Conservation (phyloP, 2,888 invertebrate genomes). For the Autographa gamma region DNA sequence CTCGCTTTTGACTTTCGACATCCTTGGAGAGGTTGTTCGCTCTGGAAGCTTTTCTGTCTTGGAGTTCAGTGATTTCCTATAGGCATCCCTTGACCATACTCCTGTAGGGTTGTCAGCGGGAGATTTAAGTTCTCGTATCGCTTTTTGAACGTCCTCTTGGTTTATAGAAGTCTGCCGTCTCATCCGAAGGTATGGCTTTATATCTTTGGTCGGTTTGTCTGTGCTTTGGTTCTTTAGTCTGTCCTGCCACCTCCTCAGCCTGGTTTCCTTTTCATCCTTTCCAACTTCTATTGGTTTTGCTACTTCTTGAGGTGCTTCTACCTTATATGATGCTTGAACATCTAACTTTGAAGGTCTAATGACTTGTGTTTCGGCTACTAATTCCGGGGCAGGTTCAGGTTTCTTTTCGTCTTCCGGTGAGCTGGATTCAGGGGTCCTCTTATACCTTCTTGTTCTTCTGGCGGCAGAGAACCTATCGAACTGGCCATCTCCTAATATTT, state of each 20-base stretch:
- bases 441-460: conserved; percentile 94
- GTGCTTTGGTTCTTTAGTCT: conserved; percentile 89
- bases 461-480: conserved; percentile 96
- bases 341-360: conserved; percentile 86
- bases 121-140: conserved; percentile 90
- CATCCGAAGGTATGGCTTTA: conserved; percentile 84
- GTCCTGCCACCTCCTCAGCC: conserved; percentile 92
- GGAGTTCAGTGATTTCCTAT: conserved; percentile 76
- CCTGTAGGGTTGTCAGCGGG: conserved; percentile 90
- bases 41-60: conserved; percentile 75
- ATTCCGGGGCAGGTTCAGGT: conserved; percentile 77
- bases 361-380: conserved; percentile 88
- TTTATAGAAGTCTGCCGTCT: conserved; percentile 92
- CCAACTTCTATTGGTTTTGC: conserved; percentile 77
- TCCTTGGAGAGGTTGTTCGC: conserved; percentile 83
- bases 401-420: conserved; percentile 89
- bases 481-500: conserved; percentile 92
- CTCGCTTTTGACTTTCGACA: conserved; percentile 88
- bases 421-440: conserved; percentile 90
- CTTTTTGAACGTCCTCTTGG: conserved; percentile 92
- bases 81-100: conserved; percentile 88
- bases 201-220: conserved; percentile 84
- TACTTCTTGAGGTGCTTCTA: conserved; percentile 76
- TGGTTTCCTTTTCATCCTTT: conserved; percentile 88
- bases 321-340: conserved; percentile 86